Base-by-base conservation (phyloP, 2,797 vertebrate genomes). In the Pangasius djambal region DNA sequence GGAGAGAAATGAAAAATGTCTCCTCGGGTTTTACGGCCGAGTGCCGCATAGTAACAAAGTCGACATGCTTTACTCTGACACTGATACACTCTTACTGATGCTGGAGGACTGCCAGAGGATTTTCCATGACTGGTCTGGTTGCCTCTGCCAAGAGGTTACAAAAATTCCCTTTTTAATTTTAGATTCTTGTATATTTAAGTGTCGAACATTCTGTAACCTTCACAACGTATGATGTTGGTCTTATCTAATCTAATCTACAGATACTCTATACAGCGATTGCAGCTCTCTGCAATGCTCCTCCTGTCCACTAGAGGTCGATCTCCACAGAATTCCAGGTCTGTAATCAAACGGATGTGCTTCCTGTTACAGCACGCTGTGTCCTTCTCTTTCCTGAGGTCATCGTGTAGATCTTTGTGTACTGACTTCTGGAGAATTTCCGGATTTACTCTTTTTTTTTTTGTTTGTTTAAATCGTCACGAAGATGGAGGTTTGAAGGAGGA, bases 1-100 rank as follows among this genome's bases (percentile, higher is more conserved):
- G 25, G 59, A 48, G 81, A 83, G 57, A n/a, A 83, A 83, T 83
- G 59, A 83, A 25, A 63, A 83, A 83, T 6, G 37, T 63, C 81
- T 82, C 20, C 34, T 61, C 4, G 15, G n/a, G 77, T 20, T 79
- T 52, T 55, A 79, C 9, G 50, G 48, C 74, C 44, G 34, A 72
- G 34, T 9, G 16, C 7, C 16, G 48, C 28, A 15, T n/a, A 1
- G n/a, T 31, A 55, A 79, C 77, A 18, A 79, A 55, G 77, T 34
- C 7, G 18, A 55, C 28, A 79, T 55, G 1, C 77, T 79, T 79
- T 55, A 79, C 77, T 79, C 50, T 55, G n/a, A 55, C 50, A 55
- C n/a, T 20, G 15, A 34, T 50, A n/a, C 74, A 77, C 74, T 28
- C 20, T 74, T 77, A 28, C 74, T 28, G 25, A 59, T 25, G 78